These are phyloP conservation scores for Drosophila dunni DNA, from an alignment of 1,140 invertebrate genomes.

Conservation along the genomic window DNA sequence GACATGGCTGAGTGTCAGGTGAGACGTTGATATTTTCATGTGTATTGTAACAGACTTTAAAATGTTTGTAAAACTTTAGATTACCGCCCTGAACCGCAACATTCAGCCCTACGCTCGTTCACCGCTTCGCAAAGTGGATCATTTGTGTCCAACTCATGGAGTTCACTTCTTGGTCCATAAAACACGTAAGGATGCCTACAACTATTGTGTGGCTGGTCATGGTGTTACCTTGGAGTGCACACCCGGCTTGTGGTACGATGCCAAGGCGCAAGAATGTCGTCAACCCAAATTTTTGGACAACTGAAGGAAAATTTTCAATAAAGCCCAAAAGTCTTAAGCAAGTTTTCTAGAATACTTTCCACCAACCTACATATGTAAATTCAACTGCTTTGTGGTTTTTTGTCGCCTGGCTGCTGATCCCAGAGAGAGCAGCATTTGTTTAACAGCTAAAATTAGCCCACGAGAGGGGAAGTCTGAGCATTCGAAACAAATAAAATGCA, in stretches of 20 bases:
- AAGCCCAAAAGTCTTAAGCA: too few species aligned
- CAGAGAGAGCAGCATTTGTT: slow-evolving; percentile 36
- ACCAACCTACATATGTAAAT: not conserved
- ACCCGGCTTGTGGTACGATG: slow-evolving; percentile 69
- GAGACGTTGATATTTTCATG: not conserved
- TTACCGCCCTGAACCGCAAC: slow-evolving; percentile 44
- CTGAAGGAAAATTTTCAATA: not conserved
- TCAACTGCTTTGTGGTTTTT: slow-evolving; percentile 3
- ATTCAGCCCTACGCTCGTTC: slow-evolving; percentile 32
- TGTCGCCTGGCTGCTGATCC: slow-evolving; percentile 32
- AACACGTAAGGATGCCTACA: slow-evolving; percentile 59
- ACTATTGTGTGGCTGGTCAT: slow-evolving; percentile 67
- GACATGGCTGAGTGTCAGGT: slow-evolving; percentile 60
- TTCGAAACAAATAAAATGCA: slow-evolving; percentile 35
- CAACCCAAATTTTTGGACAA: slow-evolving; percentile 35
- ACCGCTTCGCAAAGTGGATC: slow-evolving; percentile 39
- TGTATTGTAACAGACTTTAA: not conserved
- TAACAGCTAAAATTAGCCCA: slow-evolving; percentile 45
- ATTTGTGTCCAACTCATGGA: slow-evolving; percentile 55
- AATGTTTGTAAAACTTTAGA: slow-evolving; percentile 29
- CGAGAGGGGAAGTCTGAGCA: slow-evolving; percentile 30
- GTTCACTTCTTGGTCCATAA: slow-evolving; percentile 63
- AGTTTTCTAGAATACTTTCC: not conserved
- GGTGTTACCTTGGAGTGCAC: slow-evolving; percentile 71
- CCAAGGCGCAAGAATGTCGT: slow-evolving; percentile 58